A percentile compares a stretch with the other conserved stretches of the same genome.
Conservation (phyloP, 1,140 invertebrate genomes). For the Argopecten irradians region DNA sequence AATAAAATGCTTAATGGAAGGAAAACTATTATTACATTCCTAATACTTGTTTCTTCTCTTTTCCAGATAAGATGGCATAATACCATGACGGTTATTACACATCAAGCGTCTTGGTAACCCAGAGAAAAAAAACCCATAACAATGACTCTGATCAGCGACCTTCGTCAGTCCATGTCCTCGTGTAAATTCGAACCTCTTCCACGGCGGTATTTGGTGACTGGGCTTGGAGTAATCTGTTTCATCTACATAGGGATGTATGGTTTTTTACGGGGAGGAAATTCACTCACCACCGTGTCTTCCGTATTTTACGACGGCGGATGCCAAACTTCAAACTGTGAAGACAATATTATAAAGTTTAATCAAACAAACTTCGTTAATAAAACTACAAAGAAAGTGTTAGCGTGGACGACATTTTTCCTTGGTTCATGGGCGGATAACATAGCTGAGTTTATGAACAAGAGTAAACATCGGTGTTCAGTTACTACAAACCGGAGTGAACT, state of each 20-base stretch:
- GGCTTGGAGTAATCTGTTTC: not conserved
- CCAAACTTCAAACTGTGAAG: not conserved
- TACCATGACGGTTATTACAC: not conserved
- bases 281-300: not conserved
- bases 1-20: too few relatives aligned
- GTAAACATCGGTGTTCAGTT: constrained; percentile 47
- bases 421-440: constrained; percentile 24
- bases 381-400: constrained; percentile 10
- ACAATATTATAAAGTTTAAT: not conserved
- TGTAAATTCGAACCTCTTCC: not conserved
- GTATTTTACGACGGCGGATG: not conserved
- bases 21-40: too few relatives aligned
- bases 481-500: constrained; percentile 62
- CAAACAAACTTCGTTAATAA: not conserved
- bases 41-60: too few relatives aligned
- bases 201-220: not conserved
- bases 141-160: not conserved
- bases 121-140: not conserved
- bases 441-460: not conserved
- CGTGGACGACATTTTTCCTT: constrained; percentile 37
- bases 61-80: not conserved
- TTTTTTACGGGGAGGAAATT: not conserved
- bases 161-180: not conserved
- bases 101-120: not conserved
- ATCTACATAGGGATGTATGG: not conserved